A percentile compares a stretch with the other conserved stretches of the same genome.
Evolutionary conservation across 2,888 invertebrate species (phyloP).

Genomic region (Leptinotarsa juncta): DNA sequence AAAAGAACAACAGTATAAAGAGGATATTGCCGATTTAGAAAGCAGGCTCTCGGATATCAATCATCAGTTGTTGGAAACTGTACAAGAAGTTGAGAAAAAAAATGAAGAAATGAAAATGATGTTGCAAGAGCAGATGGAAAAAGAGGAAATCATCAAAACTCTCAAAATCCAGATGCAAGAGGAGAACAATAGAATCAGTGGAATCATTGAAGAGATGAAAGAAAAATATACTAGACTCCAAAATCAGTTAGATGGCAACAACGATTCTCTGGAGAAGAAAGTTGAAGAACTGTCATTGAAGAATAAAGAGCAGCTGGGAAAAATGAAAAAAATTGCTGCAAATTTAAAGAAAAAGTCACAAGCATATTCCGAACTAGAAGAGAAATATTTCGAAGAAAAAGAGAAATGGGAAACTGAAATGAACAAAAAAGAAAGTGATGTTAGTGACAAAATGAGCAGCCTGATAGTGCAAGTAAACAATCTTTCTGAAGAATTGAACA

Average conservation of each 20-base stretch:
- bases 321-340: slow-evolving; percentile 82
- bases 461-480: slow-evolving; percentile 52
- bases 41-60: slow-evolving; percentile 65
- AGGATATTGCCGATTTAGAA: slow-evolving; percentile 67
- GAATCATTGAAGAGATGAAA: slow-evolving; percentile 61
- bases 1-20: slow-evolving; percentile 70
- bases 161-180: slow-evolving; percentile 64
- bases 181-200: slow-evolving; percentile 64
- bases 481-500: slow-evolving; percentile 41
- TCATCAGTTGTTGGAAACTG: slow-evolving; percentile 65
- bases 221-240: slow-evolving; percentile 62
- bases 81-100: slow-evolving; percentile 62
- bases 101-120: slow-evolving; percentile 67
- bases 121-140: slow-evolving; percentile 58
- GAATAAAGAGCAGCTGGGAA: slow-evolving; percentile 78
- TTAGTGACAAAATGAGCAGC: slow-evolving; percentile 40
- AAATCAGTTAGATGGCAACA: slow-evolving; percentile 59
- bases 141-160: slow-evolving; percentile 60
- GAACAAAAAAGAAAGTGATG: slow-evolving; percentile 52
- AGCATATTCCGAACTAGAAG: slow-evolving; percentile 75
- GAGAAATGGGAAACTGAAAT: slow-evolving; percentile 59
- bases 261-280: slow-evolving; percentile 59
- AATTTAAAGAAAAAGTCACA: slow-evolving; percentile 80
- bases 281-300: slow-evolving; percentile 71
- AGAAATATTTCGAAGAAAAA: slow-evolving; percentile 57